Conservation (phyloP, 2,797 vertebrate species). For the Fistularia commersonii region DNA sequence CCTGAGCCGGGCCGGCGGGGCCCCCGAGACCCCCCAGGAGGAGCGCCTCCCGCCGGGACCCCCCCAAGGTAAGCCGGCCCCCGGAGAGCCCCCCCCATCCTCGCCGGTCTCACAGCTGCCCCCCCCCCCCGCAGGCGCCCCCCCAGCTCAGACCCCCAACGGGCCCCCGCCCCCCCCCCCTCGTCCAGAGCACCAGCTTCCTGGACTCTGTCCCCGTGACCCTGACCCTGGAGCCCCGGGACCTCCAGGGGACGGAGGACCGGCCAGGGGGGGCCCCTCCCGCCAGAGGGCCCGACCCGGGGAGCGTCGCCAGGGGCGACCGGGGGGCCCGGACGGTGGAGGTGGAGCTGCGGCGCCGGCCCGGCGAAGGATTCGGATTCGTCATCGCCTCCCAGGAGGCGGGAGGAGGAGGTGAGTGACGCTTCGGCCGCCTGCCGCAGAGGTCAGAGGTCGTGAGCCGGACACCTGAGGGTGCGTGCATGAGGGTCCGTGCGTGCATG, state of each 20-base stretch:
- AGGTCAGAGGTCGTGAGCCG: too few relatives aligned
- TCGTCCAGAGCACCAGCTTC: slow-evolving; percentile 82
- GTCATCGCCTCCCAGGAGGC: slow-evolving; percentile 78
- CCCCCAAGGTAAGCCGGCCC: slow-evolving; percentile 57
- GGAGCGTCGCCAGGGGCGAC: slow-evolving; percentile 44
- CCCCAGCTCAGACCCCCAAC: slow-evolving; percentile 35
- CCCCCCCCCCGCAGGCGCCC: not conserved
- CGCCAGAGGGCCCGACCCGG: slow-evolving; percentile 21
- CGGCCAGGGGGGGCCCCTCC: slow-evolving; percentile 52
- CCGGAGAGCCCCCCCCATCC: too few relatives aligned
- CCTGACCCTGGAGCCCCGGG: slow-evolving; percentile 74
- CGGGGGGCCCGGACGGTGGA: slow-evolving; percentile 49
- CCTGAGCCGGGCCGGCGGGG: slow-evolving; percentile 59
- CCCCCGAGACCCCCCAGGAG: slow-evolving; percentile 40
- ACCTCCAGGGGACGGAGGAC: slow-evolving; percentile 70
- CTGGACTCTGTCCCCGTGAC: slow-evolving; percentile 79
- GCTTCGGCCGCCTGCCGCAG: too few relatives aligned
- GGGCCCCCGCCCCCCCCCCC: slow-evolving; percentile 40
- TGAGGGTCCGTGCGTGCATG: too few relatives aligned
- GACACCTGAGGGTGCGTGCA: too few relatives aligned
- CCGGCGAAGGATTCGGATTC: slow-evolving; percentile 78
- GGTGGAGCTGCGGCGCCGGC: slow-evolving; percentile 74
- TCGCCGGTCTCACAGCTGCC: too few relatives aligned
- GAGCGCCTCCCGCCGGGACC: slow-evolving; percentile 23
- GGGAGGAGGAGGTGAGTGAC: slow-evolving; percentile 62